Evolutionary conservation across 2,797 vertebrate species (phyloP).

Genomic region (Cuculus canorus): DNA sequence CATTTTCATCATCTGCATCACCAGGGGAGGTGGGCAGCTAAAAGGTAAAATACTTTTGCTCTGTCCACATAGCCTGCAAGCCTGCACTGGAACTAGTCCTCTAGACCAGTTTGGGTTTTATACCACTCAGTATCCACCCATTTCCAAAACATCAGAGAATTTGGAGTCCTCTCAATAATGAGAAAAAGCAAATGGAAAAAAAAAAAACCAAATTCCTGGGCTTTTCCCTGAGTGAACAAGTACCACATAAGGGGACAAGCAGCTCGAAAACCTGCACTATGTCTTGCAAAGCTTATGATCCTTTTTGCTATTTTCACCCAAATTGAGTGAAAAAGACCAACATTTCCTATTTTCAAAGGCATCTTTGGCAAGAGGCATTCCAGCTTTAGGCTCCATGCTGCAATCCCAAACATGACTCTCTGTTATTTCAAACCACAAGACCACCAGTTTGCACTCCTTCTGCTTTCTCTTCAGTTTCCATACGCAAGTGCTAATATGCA

Average conservation of each 20-base stretch:
- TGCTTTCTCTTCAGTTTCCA: background rate
- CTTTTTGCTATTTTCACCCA: background rate
- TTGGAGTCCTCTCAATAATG: background rate
- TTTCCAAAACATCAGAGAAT: background rate
- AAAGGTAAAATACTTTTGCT: background rate
- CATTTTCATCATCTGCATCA: background rate
- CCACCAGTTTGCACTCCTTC: background rate
- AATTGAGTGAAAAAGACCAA: background rate
- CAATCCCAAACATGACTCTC: background rate
- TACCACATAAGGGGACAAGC: background rate
- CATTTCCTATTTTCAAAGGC: background rate
- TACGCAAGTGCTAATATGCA: background rate
- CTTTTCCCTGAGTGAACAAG: background rate
- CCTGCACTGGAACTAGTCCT: background rate
- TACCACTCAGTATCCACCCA: too few relatives aligned
- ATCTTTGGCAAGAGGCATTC: background rate
- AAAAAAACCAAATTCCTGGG: background rate
- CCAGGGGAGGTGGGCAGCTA: background rate
- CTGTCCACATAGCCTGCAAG: background rate
- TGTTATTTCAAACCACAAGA: background rate
- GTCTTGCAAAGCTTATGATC: background rate
- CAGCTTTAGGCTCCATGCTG: background rate
- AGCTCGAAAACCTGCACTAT: background rate
- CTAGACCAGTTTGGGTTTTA: background rate
- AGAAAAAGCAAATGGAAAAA: background rate